Evolutionary conservation across 1,140 invertebrate species (phyloP).

Genomic region (Monochamus saltuarius): DNA sequence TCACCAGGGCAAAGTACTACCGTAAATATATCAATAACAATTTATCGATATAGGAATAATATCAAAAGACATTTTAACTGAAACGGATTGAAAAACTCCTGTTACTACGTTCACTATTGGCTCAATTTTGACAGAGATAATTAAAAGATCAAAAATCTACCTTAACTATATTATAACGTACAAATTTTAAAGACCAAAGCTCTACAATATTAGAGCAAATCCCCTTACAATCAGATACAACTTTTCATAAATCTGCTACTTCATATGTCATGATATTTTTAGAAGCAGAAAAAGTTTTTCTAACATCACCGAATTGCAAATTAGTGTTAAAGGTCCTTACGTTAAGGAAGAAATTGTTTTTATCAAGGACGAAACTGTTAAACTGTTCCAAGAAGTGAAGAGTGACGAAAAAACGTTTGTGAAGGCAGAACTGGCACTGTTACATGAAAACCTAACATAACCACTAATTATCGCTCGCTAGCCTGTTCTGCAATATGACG

Average conservation of each 20-base stretch:
- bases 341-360: slow-evolving; percentile 13
- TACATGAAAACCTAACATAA: too few species aligned
- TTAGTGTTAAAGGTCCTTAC: neutral
- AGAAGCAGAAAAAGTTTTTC: slow-evolving; percentile 21
- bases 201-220: too few species aligned
- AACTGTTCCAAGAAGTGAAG: slow-evolving; percentile 2
- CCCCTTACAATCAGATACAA: neutral
- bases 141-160: slow-evolving; percentile 11
- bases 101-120: slow-evolving; percentile 32
- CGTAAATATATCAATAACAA: slow-evolving; percentile 6
- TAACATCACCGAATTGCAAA: neutral
- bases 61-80: slow-evolving; percentile 28
- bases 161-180: too few species aligned
- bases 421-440: too few species aligned
- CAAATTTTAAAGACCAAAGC: too few species aligned
- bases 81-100: slow-evolving; percentile 11
- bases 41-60: slow-evolving; percentile 24
- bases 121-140: slow-evolving; percentile 37
- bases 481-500: too few species aligned
- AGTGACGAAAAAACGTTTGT: neutral
- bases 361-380: slow-evolving; percentile 29
- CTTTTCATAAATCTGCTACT: slow-evolving; percentile 2
- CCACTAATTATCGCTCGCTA: too few species aligned
- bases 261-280: slow-evolving; percentile 18
- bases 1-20: neutral